phyloP scores from a whole-genome alignment of 1,140 invertebrate species.

The Pseudomyrmex dendroicus region DNA sequence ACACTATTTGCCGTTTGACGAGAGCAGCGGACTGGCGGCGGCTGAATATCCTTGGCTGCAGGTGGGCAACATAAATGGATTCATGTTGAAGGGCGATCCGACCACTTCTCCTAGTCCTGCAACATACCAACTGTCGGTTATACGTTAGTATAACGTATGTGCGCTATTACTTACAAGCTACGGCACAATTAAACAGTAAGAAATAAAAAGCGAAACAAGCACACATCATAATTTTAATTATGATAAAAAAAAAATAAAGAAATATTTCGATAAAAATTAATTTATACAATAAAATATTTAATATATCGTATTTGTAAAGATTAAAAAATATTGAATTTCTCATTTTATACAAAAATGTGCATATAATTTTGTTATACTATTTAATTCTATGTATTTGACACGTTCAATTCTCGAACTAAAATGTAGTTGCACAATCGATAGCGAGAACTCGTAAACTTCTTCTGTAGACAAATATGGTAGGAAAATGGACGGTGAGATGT shows the following conservation, averaged over 20 bases:
- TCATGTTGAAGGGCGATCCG: slow-evolving; percentile 94
- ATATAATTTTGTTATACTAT: neutral
- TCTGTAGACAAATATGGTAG: neutral
- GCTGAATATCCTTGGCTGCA: slow-evolving; percentile 92
- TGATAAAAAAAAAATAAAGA: neutral
- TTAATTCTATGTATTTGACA: neutral
- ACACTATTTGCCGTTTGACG: slow-evolving; percentile 91
- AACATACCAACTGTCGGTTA: slow-evolving; percentile 82
- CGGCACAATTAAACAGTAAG: slow-evolving; percentile 1
- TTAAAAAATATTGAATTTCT: slow-evolving; percentile 12
- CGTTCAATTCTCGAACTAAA: slow-evolving; percentile 13
- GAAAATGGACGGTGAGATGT: neutral
- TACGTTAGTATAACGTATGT: slow-evolving; percentile 68
- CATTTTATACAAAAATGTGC: neutral
- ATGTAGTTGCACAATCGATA: neutral
- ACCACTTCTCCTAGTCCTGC: slow-evolving; percentile 91
- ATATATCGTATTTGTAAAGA: no score
- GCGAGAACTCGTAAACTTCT: neutral
- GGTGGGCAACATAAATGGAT: slow-evolving; percentile 95
- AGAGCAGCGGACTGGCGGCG: slow-evolving; percentile 92
- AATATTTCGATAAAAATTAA: neutral
- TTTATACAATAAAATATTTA: neutral
- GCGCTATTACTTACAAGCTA: slow-evolving; percentile 47
- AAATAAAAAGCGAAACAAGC: slow-evolving; percentile 18
- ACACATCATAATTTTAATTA: neutral